These are phyloP conservation scores for Drosophila robusta DNA, from an alignment of 2,888 invertebrate species.

Conservation along the genomic window DNA sequence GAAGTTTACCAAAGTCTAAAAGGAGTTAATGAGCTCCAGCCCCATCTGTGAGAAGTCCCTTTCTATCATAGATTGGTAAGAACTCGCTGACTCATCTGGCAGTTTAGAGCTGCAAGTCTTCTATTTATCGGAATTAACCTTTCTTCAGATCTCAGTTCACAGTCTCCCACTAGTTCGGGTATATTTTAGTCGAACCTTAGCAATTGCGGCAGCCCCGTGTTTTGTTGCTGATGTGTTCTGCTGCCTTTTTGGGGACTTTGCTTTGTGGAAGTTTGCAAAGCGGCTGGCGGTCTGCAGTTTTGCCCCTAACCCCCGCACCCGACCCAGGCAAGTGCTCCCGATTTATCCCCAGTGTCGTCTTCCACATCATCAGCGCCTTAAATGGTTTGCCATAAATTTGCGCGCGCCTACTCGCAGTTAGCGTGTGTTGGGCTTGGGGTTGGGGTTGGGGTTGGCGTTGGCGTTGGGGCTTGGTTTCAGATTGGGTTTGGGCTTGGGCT, in stretches of 20 bases:
- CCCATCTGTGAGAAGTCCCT: no score
- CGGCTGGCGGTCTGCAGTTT: conserved; percentile 24
- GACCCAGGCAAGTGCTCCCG: conserved; percentile 36
- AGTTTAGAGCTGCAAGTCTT: neutral
- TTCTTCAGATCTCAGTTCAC: neutral
- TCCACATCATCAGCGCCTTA: conserved; percentile 78
- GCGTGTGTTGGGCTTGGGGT: neutral
- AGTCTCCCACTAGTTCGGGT: conserved; percentile 8
- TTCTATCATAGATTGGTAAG: no score
- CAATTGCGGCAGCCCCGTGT: neutral
- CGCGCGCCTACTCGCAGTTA: conserved; percentile 52
- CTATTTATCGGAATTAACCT: neutral
- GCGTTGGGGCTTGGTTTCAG: neutral
- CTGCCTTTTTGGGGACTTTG: conserved; percentile 33
- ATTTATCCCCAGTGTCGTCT: conserved; percentile 67
- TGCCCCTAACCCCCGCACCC: neutral
- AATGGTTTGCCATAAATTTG: conserved; percentile 79
- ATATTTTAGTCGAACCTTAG: conserved; percentile 24
- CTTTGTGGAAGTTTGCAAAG: conserved; percentile 52
- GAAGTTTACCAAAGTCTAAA: no score
- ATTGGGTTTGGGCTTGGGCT: neutral
- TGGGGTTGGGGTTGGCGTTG: neutral
- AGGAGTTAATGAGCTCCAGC: no score
- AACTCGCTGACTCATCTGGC: no score
- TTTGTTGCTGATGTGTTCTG: conserved; percentile 15